Evolutionary conservation across 1,140 invertebrate genomes (phyloP).

Genomic region (Tetragnatha versicolor): DNA sequence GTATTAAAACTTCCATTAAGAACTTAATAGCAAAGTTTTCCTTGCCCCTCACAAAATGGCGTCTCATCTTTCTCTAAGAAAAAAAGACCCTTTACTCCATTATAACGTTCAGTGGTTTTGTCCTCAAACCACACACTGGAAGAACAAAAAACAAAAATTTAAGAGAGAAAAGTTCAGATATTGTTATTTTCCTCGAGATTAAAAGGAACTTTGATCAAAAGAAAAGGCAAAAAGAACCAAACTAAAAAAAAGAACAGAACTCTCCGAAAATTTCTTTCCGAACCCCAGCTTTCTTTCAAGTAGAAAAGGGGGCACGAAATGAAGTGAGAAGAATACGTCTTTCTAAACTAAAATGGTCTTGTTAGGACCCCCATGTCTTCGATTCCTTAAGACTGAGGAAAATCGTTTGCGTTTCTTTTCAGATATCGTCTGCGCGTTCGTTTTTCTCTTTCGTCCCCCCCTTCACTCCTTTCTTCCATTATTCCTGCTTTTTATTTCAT

Average conservation of each 20-base stretch:
- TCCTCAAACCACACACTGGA: no score
- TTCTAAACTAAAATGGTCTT: constrained; percentile 4
- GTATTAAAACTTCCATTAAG: no score
- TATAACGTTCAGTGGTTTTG: no score
- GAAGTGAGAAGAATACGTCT: constrained; percentile 4
- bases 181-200: constrained; percentile 3
- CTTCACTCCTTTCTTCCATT: no score
- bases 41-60: no score
- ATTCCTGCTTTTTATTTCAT: neutral
- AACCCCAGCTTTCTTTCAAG: neutral
- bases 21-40: no score
- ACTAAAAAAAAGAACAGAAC: no score
- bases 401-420: constrained; percentile 12
- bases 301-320: neutral
- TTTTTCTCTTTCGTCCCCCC: no score
- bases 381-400: neutral
- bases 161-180: neutral
- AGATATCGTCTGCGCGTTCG: neutral
- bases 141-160: neutral
- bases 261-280: no score
- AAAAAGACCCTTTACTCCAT: no score
- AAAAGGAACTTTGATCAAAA: constrained; percentile 18
- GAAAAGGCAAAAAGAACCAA: neutral
- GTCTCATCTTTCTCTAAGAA: no score
- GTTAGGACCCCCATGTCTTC: neutral